Evolutionary conservation across 2,888 invertebrate species (phyloP).

Genomic region (Ptilodon capucinus): DNA sequence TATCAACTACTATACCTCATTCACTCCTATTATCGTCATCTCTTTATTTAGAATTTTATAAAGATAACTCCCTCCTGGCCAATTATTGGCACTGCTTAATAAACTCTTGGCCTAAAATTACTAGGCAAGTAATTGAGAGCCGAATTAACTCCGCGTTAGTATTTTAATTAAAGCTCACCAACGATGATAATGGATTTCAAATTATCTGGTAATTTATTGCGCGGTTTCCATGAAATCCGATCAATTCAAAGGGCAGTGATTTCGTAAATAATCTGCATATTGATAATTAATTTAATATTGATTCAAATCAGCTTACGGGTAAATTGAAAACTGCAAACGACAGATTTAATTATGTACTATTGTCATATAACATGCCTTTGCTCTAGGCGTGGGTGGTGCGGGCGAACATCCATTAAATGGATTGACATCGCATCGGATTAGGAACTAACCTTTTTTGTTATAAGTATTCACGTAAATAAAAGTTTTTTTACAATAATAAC

Average conservation of each 20-base stretch:
- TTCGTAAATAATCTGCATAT: not conserved
- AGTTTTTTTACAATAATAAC: not conserved
- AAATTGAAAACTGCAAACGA: too few relatives aligned
- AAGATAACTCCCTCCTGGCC: not conserved
- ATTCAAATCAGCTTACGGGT: too few relatives aligned
- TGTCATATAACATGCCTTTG: too few relatives aligned
- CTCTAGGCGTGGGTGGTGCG: too few relatives aligned
- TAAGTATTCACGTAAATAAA: not conserved
- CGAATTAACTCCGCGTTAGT: constrained; percentile 13
- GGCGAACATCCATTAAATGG: too few relatives aligned
- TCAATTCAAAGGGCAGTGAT: constrained; percentile 10
- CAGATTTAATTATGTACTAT: too few relatives aligned
- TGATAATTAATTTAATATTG: too few relatives aligned
- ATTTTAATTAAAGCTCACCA: constrained; percentile 26
- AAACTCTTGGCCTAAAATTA: not conserved
- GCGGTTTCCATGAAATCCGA: constrained; percentile 12
- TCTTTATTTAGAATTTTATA: not conserved
- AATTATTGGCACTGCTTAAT: not conserved
- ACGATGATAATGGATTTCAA: constrained; percentile 27
- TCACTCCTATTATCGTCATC: not conserved
- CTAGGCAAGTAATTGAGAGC: not conserved
- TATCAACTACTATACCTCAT: too few relatives aligned
- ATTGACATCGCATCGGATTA: too few relatives aligned
- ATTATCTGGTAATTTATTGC: constrained; percentile 29
- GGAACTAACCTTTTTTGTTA: too few relatives aligned